Percentiles rank a stretch among this genome's conserved stretches.
Evolutionary conservation across 2,113 vertebrate species (phyloP).

Genomic region (Hippocampus barbouri): DNA sequence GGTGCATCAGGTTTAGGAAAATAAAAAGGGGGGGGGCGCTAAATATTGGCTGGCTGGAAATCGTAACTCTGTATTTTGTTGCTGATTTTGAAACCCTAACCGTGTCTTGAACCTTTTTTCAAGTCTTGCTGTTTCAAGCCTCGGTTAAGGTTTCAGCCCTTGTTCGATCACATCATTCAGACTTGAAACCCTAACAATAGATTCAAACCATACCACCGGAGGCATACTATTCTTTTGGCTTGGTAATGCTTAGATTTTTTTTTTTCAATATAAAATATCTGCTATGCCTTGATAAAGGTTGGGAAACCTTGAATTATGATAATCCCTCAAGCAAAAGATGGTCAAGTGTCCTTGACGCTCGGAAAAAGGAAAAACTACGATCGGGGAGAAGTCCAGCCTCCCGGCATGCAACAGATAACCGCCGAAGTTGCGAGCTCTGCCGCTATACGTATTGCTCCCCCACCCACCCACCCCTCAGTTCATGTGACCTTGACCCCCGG

Average conservation of each 20-base stretch:
- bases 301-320: constrained; percentile 28
- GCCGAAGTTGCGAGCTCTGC: constrained; percentile 56
- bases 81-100: too few species aligned
- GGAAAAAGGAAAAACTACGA: constrained; percentile 34
- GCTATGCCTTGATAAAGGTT: background rate
- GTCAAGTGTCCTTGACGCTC: background rate
- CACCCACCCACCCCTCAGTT: constrained; percentile 40
- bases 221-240: too few species aligned
- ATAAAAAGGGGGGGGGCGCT: too few species aligned
- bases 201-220: too few species aligned
- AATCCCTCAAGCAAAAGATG: constrained; percentile 30
- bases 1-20: too few species aligned
- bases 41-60: too few species aligned
- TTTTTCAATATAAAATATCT: background rate
- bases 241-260: background rate
- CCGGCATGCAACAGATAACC: constrained; percentile 42
- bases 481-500: constrained; percentile 61
- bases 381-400: constrained; percentile 51
- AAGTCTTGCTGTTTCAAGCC: too few species aligned
- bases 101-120: too few species aligned
- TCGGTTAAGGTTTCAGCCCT: too few species aligned
- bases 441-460: background rate
- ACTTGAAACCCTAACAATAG: too few species aligned
- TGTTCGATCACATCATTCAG: too few species aligned
- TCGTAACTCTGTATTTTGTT: too few species aligned